Evolutionary conservation across 2,888 invertebrate species (phyloP).

Genomic region (Drosophila infuscata): DNA sequence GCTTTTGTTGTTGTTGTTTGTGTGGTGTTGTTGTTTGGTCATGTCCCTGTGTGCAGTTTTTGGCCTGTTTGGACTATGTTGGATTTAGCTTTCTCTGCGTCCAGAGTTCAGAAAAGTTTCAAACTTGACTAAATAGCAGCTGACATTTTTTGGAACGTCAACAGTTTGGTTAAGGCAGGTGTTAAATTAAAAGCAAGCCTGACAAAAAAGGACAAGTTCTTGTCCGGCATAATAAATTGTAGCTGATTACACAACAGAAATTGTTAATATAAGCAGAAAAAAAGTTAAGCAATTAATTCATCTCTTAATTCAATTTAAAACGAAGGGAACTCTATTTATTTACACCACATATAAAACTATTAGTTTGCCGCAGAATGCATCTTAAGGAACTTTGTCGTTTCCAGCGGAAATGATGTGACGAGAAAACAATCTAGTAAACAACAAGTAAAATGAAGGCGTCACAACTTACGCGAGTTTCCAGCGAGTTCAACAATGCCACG

Average conservation of each 20-base stretch:
- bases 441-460: conserved; percentile 20
- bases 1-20: conserved; percentile 9
- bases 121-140: conserved; percentile 5
- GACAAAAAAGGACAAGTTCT: background rate
- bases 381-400: conserved; percentile 26
- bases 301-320: background rate
- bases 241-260: background rate
- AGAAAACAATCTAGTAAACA: conserved; percentile 38
- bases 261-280: background rate
- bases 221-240: background rate
- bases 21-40: conserved; percentile 25
- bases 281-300: background rate
- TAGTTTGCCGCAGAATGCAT: conserved; percentile 14
- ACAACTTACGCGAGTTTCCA: conserved; percentile 39
- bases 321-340: background rate
- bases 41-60: conserved; percentile 55
- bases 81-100: conserved; percentile 14
- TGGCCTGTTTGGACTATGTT: conserved; percentile 46
- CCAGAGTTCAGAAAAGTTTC: conserved; percentile 24
- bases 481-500: conserved; percentile 27
- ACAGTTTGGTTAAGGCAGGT: conserved; percentile 6
- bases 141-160: conserved; percentile 6
- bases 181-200: background rate
- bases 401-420: conserved; percentile 50
- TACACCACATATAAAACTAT: conserved; percentile 21